Conservation (phyloP, 2,888 invertebrate genomes). For the Folsomia manolachei region DNA sequence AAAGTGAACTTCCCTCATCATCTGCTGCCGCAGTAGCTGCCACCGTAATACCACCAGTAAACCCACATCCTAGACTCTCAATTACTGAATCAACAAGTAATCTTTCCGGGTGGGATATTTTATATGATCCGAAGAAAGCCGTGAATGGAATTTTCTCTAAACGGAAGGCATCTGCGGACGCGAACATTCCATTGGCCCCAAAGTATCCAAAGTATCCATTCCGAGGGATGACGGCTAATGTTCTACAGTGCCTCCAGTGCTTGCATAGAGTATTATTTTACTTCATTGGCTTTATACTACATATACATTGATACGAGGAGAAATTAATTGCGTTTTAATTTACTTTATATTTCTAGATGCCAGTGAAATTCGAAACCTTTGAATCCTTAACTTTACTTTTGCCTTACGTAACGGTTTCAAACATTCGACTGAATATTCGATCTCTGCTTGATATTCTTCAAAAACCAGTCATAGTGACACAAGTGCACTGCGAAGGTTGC, state of each 20-base stretch:
- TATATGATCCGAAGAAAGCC: constrained; percentile 9
- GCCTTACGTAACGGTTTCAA: constrained; percentile 60
- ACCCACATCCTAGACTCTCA: background rate
- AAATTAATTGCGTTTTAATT: constrained; percentile 15
- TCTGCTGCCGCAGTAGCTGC: constrained; percentile 50
- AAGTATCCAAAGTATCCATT: constrained; percentile 61
- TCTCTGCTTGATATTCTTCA: constrained; percentile 77
- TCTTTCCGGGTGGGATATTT: constrained; percentile 18
- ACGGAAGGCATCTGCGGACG: background rate
- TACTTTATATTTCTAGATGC: constrained; percentile 64
- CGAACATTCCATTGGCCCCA: constrained; percentile 4
- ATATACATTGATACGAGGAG: too few relatives aligned
- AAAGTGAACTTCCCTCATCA: constrained; percentile 1
- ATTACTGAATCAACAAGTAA: background rate
- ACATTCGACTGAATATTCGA: constrained; percentile 51
- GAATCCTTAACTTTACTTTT: constrained; percentile 82
- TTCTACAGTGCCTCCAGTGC: constrained; percentile 71
- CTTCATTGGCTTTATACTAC: too few relatives aligned
- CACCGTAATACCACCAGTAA: background rate
- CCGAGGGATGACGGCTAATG: constrained; percentile 72
- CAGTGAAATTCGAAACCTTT: constrained; percentile 87
- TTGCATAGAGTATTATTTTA: constrained; percentile 63
- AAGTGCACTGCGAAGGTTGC: constrained; percentile 79
- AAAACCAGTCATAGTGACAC: constrained; percentile 77
- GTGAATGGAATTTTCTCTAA: constrained; percentile 28